phyloP scores from a whole-genome alignment of 1,140 invertebrate genomes.

The Drosophila ironensis region DNA sequence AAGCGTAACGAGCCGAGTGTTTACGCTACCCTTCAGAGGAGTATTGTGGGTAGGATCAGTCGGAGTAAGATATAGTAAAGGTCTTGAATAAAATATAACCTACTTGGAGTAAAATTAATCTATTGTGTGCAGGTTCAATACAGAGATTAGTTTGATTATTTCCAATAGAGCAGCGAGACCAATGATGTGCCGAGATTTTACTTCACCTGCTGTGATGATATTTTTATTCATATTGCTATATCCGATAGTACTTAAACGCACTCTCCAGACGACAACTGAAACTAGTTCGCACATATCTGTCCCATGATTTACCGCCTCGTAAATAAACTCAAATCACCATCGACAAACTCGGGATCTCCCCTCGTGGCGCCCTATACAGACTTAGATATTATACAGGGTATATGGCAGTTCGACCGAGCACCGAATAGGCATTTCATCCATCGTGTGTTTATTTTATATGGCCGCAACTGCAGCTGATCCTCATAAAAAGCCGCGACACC shows the following conservation, averaged over 20 bases:
- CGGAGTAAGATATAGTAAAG: too few species aligned
- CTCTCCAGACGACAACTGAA: conserved; percentile 10
- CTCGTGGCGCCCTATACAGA: background rate
- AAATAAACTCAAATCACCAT: conserved; percentile 15
- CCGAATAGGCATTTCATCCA: conserved; percentile 15
- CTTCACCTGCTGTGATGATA: background rate
- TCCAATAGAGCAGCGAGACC: too few species aligned
- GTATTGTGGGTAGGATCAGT: background rate
- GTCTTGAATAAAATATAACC: background rate
- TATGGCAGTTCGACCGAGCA: conserved; percentile 26
- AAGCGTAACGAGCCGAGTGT: conserved; percentile 30
- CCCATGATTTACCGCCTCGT: conserved; percentile 33
- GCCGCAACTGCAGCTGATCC: conserved; percentile 76
- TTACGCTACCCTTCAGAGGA: background rate
- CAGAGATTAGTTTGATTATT: too few species aligned
- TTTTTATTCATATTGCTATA: background rate
- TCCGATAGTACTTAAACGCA: conserved; percentile 4
- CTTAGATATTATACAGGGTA: conserved; percentile 33
- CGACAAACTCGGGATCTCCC: background rate
- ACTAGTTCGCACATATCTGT: conserved; percentile 34
- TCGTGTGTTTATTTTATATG: conserved; percentile 70
- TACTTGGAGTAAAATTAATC: background rate
- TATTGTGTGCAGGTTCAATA: too few species aligned
- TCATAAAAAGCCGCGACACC: conserved; percentile 77
- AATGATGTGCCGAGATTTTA: background rate